Base-by-base conservation (phyloP, 2,113 vertebrate species). In the Saimiri boliviensis region DNA sequence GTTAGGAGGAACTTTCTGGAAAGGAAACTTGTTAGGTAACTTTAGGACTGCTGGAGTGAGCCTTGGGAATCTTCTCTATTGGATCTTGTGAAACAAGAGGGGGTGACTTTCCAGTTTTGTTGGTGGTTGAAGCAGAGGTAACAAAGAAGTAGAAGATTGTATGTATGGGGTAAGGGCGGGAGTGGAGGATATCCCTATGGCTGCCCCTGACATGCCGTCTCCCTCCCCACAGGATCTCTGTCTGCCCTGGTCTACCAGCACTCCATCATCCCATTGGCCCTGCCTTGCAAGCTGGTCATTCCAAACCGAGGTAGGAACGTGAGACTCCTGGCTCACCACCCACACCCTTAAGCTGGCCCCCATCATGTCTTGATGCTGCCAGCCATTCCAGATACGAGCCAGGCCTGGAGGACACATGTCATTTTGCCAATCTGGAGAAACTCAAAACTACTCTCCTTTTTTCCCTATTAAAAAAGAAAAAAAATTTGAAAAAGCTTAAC, bases 171-270 rank as follows among this genome's bases (percentile, higher is more conserved):
- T 68, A 54, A 52, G 27, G 27, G 27, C 14, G 27, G 27, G 32
- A 19, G 32, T 6, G 6, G 54, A 11, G 47, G 49, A 37, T 58
- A 56, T 47, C 52, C 79, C 5, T 35, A 49, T 30, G 3, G 35
- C 49, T 40, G 42, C 76, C 3, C 4, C 35, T 96, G 83, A 83
- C 1, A 2, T 6, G 13, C 85, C 19, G 0, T 73, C 76, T 98
- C 37, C 6, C 30, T 93, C 86, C 89, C 70, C n/a, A 10, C 98
- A 99, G 99, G 99, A 66, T 99, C 99, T 79, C 99, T 99, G 37
- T 99, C 99, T 0, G 99, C 99, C 1, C 98, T 99, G 98, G 99
- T 99, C 74, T 99, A 99, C 98, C 99, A 99, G 98, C 99, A 99
- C 98, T 99, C 99, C 79, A 99, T 99, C 98, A 99, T 99, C 21